Evolutionary conservation across 2,888 invertebrate species (phyloP), one percentile per base, ranked within the genome.

Genomic region (Eurytoma californica): DNA sequence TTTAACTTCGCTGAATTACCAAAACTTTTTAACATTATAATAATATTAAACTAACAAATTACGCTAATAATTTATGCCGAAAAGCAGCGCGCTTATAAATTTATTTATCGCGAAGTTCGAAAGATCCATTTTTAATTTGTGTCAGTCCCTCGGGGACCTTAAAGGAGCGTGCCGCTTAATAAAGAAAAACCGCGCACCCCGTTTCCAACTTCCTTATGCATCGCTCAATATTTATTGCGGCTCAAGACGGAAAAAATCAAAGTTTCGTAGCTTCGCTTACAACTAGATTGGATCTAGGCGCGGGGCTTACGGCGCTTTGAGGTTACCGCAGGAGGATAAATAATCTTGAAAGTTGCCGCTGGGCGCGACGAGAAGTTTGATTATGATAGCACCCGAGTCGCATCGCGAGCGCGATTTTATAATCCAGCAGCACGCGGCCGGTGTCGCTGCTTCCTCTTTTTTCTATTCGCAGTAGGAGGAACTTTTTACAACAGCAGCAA

Each of bases 181-280:
- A 39, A 39, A 39, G 3, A 39, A 39, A 39, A 39, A n/a, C n/a
- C 39, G 39, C 39, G 39, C 39, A 39, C 5, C 39, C 39, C 39
- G 39, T 39, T 39, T 24, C 3, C 39, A 39, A 39, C 39, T 39
- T 39, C 39, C 39, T 39, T 39, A 39, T 4, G 30, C 16, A 4
- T 28, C 60, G 61, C 63, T 77, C 58, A 57, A 77, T 70, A 77
- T 77, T 70, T 77, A 77, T 77, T 65, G 55, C 58, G 14, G 39
- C 63, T 63, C 51, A 70, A 65, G 58, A 53, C 30, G 58, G 39
- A 77, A 69, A 69, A 77, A 65, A 77, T 70, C 39, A 57, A 58
- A 75, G 58, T 68, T 76, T 76, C 55, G 24, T 5, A 28, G 51
- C 66, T 3, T 66, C 57, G 57, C 39, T 66, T 18, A 39, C 28